Evolutionary conservation across 2,113 vertebrate species (phyloP).

Genomic region (Naja naja): DNA sequence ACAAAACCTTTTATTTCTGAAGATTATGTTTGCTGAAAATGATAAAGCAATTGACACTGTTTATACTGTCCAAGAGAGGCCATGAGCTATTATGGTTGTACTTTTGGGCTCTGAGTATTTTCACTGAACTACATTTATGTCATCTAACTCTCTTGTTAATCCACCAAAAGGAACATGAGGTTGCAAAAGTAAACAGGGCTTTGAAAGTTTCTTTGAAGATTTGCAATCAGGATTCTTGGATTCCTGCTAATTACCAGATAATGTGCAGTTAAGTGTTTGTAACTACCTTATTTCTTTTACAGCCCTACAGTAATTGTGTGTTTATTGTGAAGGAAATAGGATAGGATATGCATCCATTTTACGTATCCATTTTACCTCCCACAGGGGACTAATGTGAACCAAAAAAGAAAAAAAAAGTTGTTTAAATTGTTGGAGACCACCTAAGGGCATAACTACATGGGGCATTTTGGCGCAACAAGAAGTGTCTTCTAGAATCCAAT

Average conservation of each 20-base stretch:
- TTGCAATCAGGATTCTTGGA: slow-evolving; percentile 33
- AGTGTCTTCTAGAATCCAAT: not conserved
- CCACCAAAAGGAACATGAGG: slow-evolving; percentile 40
- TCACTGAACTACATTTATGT: slow-evolving; percentile 40
- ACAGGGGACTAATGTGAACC: not conserved
- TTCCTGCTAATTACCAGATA: slow-evolving; percentile 39
- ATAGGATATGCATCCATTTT: slow-evolving; percentile 8
- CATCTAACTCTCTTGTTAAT: slow-evolving; percentile 41
- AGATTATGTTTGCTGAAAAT: slow-evolving; percentile 10
- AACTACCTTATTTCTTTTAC: slow-evolving; percentile 22
- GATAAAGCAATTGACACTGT: slow-evolving; percentile 10
- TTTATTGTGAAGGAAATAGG: slow-evolving; percentile 1
- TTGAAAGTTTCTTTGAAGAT: slow-evolving; percentile 49
- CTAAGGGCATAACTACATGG: not conserved
- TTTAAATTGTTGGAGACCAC: not conserved
- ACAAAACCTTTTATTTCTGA: slow-evolving; percentile 32
- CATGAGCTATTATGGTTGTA: slow-evolving; percentile 46
- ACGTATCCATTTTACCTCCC: too few species aligned
- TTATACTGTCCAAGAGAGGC: slow-evolving; percentile 48
- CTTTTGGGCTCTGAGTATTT: slow-evolving; percentile 42
- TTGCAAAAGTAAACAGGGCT: slow-evolving; percentile 40
- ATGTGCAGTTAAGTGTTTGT: slow-evolving; percentile 43
- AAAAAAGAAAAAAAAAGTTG: not conserved
- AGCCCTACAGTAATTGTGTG: not conserved
- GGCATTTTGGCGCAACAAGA: not conserved